phyloP scores from a whole-genome alignment of 2,113 vertebrate genomes.

The Centropristis striata region DNA sequence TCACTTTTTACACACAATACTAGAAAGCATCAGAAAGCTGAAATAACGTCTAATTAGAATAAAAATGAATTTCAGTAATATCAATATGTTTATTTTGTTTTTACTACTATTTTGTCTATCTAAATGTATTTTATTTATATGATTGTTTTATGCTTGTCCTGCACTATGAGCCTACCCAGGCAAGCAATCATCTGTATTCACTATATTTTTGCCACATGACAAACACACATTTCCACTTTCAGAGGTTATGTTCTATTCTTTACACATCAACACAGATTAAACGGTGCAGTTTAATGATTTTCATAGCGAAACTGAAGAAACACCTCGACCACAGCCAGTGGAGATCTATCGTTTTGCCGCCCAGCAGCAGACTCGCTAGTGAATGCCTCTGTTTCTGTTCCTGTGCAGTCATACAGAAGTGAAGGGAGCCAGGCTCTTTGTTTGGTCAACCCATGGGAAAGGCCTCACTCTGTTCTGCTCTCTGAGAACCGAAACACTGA shows the following conservation, averaged over 20 bases:
- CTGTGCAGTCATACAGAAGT: conserved; percentile 81
- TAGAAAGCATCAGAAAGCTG: background rate
- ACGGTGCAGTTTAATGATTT: conserved; percentile 3
- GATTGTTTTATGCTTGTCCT: no score
- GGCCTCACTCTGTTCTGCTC: conserved; percentile 68
- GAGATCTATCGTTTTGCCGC: conserved; percentile 64
- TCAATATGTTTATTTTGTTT: background rate
- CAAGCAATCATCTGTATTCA: no score
- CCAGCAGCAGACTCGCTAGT: conserved; percentile 54
- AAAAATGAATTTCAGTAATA: background rate
- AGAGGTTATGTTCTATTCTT: background rate
- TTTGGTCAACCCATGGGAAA: conserved; percentile 81
- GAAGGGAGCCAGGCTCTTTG: conserved; percentile 77
- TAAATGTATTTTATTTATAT: background rate
- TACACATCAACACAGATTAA: background rate
- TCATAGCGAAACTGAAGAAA: conserved; percentile 45
- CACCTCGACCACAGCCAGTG: conserved; percentile 13
- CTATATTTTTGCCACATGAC: background rate
- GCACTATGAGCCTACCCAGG: background rate
- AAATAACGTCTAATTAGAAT: background rate
- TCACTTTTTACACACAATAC: background rate
- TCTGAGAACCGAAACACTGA: conserved; percentile 71
- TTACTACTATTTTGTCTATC: background rate
- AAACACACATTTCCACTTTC: background rate
- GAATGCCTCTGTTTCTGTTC: conserved; percentile 80